Conservation (phyloP, 1,140 invertebrate genomes). For the Drepana arcuata region DNA sequence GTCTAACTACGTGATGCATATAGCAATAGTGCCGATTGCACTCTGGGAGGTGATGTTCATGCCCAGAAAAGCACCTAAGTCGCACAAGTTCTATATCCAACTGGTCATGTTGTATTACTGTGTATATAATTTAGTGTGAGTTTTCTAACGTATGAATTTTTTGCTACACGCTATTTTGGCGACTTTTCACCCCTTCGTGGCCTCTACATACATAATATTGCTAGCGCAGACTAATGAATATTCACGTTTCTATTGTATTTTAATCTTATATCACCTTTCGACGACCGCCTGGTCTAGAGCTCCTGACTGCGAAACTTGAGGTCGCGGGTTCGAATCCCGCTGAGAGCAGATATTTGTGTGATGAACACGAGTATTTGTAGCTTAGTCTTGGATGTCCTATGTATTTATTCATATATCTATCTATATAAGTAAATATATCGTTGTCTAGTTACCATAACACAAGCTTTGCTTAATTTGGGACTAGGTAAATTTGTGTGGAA, state of each 20-base stretch:
- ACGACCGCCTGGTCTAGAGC: no score
- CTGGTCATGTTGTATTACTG: conserved; percentile 10
- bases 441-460: no score
- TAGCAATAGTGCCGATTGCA: conserved; percentile 18
- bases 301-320: background rate
- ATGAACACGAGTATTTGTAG: background rate
- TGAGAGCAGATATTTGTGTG: background rate
- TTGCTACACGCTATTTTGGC: background rate
- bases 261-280: no score
- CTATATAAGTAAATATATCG: background rate
- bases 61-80: conserved; percentile 12
- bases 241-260: no score
- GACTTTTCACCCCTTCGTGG: no score
- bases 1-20: conserved; percentile 47
- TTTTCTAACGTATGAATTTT: conserved; percentile 3
- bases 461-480: no score
- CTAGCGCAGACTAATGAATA: no score
- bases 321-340: background rate
- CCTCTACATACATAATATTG: no score
- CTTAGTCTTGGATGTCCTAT: no score
- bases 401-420: no score
- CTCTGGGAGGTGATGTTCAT: conserved; percentile 31
- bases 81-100: conserved; percentile 16
- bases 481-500: no score
- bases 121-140: conserved; percentile 28